These are phyloP conservation scores for Ectemnius lituratus DNA, from an alignment of 2,888 invertebrate species.

Conservation along the genomic window DNA sequence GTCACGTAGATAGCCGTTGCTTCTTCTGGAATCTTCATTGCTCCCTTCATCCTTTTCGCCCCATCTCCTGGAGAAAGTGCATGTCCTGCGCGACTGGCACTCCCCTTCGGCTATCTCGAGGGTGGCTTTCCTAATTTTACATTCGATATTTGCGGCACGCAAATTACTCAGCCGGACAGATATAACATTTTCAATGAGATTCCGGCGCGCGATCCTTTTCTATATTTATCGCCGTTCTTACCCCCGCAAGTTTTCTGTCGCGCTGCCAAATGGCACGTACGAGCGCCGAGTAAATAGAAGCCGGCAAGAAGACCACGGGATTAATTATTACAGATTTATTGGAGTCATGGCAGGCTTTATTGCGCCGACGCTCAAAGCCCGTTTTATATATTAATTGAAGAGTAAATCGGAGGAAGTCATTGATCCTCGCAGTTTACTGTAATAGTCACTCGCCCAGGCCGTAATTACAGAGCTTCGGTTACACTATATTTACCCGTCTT, in stretches of 20 bases:
- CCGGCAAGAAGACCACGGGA: too few relatives aligned
- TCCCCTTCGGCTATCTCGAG: too few relatives aligned
- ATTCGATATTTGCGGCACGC: background rate
- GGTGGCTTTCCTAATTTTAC: too few relatives aligned
- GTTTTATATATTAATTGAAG: constrained; percentile 1
- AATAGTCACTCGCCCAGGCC: background rate
- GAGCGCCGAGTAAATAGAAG: background rate
- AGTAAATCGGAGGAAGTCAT: constrained; percentile 4
- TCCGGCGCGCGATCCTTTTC: too few relatives aligned
- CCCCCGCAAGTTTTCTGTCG: background rate
- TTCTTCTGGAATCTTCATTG: background rate
- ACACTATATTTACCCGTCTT: constrained; percentile 4
- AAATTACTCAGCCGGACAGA: constrained; percentile 3
- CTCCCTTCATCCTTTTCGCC: background rate
- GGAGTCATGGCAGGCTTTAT: background rate
- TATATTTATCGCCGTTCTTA: background rate
- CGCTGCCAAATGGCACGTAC: background rate
- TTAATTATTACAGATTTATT: constrained; percentile 1
- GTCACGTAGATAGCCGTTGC: background rate
- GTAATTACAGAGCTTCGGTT: constrained; percentile 3
- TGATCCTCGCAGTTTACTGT: constrained; percentile 6
- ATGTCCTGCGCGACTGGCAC: background rate
- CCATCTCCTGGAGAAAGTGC: background rate
- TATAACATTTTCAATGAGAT: too few relatives aligned
- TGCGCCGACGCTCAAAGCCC: too few relatives aligned